Evolutionary conservation across 2,888 invertebrate genomes (phyloP).

Genomic region (Busseola fusca): DNA sequence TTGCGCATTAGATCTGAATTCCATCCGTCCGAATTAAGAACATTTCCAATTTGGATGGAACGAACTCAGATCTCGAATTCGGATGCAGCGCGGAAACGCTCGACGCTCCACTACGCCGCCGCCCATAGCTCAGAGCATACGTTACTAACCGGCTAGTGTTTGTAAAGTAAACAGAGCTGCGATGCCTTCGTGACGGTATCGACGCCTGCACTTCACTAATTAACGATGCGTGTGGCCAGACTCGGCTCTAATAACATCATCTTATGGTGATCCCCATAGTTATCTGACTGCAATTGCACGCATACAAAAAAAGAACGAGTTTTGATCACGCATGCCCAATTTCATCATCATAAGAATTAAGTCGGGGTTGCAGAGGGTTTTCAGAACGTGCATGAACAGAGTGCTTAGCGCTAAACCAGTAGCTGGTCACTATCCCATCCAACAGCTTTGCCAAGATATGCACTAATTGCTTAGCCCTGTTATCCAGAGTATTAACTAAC

Average conservation of each 20-base stretch:
- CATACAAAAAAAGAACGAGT: conserved; percentile 3
- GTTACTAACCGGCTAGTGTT: conserved; percentile 64
- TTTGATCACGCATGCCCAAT: not conserved
- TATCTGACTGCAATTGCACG: not conserved
- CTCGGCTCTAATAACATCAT: conserved; percentile 23
- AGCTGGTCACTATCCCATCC: not conserved
- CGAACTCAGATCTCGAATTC: not conserved
- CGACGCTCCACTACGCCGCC: conserved; percentile 16
- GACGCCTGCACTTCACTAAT: conserved; percentile 69
- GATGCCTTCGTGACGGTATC: conserved; percentile 65
- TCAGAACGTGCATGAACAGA: not conserved
- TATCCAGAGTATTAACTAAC: conserved; percentile 23
- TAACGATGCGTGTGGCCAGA: conserved; percentile 69
- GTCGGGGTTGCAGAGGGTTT: not conserved
- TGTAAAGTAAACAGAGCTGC: conserved; percentile 70
- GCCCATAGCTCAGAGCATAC: conserved; percentile 20
- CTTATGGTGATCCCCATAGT: conserved; percentile 5
- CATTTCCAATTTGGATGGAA: not conserved
- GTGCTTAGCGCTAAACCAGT: too few relatives aligned
- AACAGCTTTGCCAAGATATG: not conserved
- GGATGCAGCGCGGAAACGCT: not conserved
- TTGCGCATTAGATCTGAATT: not conserved
- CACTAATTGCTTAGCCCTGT: not conserved
- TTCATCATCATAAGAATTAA: not conserved
- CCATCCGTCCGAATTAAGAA: too few relatives aligned